These are phyloP conservation scores for Trimorus sp. DNA, from an alignment of 2,888 invertebrate species.

Conservation along the genomic window DNA sequence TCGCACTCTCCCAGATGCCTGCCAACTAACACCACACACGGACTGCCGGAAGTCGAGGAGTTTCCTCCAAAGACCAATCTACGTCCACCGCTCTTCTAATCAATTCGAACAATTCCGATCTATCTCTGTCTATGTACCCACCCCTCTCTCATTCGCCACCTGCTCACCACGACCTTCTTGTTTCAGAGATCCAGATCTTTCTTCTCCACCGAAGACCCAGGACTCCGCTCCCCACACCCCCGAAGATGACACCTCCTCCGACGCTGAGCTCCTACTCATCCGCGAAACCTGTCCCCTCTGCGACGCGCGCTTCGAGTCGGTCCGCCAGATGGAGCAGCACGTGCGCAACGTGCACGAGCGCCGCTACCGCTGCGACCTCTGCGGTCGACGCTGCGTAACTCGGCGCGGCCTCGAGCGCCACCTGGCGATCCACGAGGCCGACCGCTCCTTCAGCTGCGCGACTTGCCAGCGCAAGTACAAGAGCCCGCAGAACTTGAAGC, in stretches of 20 bases:
- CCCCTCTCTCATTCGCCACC: too few relatives aligned
- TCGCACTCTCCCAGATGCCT: too few relatives aligned
- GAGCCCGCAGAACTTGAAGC: constrained; percentile 59
- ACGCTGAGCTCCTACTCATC: constrained; percentile 40
- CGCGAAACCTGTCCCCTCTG: constrained; percentile 69
- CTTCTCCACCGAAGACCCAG: too few relatives aligned
- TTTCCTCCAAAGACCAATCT: too few relatives aligned
- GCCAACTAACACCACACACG: too few relatives aligned
- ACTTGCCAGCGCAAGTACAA: constrained; percentile 63
- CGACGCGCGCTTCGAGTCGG: constrained; percentile 63
- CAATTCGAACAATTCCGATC: too few relatives aligned
- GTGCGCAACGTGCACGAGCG: constrained; percentile 65
- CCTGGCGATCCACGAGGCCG: constrained; percentile 25
- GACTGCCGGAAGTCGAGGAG: too few relatives aligned
- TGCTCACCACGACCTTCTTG: too few relatives aligned
- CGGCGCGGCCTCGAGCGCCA: constrained; percentile 58
- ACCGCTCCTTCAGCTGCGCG: constrained; percentile 45
- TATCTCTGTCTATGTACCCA: too few relatives aligned
- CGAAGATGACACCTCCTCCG: constrained; percentile 18
- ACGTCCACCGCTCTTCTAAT: too few relatives aligned
- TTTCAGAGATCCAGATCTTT: too few relatives aligned
- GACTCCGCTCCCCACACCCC: not conserved
- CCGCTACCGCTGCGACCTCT: constrained; percentile 67
- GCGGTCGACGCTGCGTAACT: constrained; percentile 63
- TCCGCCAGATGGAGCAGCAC: constrained; percentile 65